A percentile compares a stretch with the other conserved stretches of the same genome.
These are phyloP conservation scores for Ischnura elegans DNA, from an alignment of 2,888 invertebrate species.

Conservation along the genomic window DNA sequence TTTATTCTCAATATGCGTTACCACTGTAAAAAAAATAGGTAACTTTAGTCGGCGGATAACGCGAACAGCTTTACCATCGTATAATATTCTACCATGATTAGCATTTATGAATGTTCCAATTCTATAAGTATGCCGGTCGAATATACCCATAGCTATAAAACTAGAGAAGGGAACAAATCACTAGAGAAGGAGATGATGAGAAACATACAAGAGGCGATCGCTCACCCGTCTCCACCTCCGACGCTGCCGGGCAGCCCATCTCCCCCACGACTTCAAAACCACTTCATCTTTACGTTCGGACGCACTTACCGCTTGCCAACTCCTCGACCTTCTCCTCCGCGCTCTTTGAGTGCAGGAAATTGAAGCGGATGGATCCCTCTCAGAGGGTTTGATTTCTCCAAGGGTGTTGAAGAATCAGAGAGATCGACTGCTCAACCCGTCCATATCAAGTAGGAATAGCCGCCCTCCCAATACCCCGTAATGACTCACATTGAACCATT, in stretches of 20 bases:
- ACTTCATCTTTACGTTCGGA: slow-evolving; percentile 3
- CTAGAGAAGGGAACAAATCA: no score
- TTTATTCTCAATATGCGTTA: no score
- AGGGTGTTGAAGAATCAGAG: not conserved
- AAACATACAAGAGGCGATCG: slow-evolving; percentile 15
- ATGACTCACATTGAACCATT: not conserved
- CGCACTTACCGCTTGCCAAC: slow-evolving; percentile 3
- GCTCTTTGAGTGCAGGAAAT: not conserved
- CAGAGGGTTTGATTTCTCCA: not conserved
- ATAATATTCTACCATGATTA: no score
- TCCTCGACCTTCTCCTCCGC: not conserved
- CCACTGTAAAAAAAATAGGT: no score
- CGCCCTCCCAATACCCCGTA: not conserved
- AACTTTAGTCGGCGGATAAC: no score
- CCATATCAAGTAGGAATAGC: not conserved
- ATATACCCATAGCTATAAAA: no score
- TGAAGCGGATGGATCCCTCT: slow-evolving; percentile 35
- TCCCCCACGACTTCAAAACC: not conserved
- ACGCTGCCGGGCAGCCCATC: not conserved
- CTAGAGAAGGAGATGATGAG: not conserved
- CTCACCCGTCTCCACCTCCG: not conserved
- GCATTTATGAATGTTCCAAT: no score
- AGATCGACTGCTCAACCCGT: not conserved
- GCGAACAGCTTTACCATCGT: no score
- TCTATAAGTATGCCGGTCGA: no score